Evolutionary conservation across 2,797 vertebrate genomes (phyloP), one percentile per base, ranked within the genome.

Genomic region (Sphaeramia orbicularis): DNA sequence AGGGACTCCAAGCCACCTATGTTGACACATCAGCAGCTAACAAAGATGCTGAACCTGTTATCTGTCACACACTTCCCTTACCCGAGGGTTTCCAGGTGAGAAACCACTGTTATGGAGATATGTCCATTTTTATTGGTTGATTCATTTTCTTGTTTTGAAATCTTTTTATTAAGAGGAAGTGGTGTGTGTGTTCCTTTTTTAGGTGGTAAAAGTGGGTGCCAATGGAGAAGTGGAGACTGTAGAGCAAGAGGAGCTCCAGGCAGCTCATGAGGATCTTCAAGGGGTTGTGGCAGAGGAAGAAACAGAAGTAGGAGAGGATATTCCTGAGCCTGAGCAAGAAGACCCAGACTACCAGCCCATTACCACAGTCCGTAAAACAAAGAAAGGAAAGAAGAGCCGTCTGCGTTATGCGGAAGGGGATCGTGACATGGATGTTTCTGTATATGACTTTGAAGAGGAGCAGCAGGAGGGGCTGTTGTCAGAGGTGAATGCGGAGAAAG

Each of bases 371-470:
- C 97, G 96, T 85, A 98, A 96, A 92, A 91, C 89, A 60, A 99
- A 99, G 93, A 99, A 99, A 87, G 95, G 93, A 77, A 99, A 98
- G 92, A 99, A 99, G 89, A 99, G 97, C 90, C 96, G 97, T 58
- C 93, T 99, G 71, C 97, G 97, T 21, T 99, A 99, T 37, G 96
- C 95, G 0, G 97, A 98, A 73, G 97, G 98, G 12, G 96, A 96
- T 48, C 97, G 98, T 55, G 97, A 97, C 80, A 97, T 99, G 93
- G 97, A 99, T 69, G 97, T 98, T 27, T 99, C 98, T 21, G 98
- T 99, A 40, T 99, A 99, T 1, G 98, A 99, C 80, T 99, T 99
- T 77, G 97, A 99, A 83, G 97, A 99, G 82, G 97, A 99, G 65
- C 97, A 99, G 57, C 97, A 99, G 85, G 97, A 99, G 78, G 97